phyloP scores from a whole-genome alignment of 2,113 vertebrate species.

The Podarcis raffonei region DNA sequence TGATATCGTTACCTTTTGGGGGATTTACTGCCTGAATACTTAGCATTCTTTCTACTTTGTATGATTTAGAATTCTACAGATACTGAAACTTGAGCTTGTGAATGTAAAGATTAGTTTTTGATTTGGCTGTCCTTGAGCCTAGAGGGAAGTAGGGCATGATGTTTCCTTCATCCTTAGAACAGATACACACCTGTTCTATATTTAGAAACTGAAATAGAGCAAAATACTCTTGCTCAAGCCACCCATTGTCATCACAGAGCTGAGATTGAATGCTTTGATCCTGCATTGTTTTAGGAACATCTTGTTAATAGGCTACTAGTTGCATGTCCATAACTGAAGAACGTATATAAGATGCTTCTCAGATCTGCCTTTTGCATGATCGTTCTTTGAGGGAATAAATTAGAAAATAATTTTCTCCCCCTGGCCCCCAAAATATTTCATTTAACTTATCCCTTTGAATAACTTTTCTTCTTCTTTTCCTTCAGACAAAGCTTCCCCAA shows the following conservation, averaged over 20 bases:
- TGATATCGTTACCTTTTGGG: neutral
- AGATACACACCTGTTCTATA: neutral
- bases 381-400: neutral
- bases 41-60: neutral
- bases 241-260: neutral
- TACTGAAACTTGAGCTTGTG: neutral
- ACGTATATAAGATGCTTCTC: neutral
- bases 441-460: neutral
- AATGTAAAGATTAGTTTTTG: neutral
- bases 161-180: neutral
- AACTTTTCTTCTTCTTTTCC: constrained; percentile 28
- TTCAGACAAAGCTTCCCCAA: constrained; percentile 95
- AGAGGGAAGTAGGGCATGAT: neutral
- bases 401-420: neutral
- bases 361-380: neutral
- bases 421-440: neutral
- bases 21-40: neutral
- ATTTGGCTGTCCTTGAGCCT: neutral
- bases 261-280: neutral
- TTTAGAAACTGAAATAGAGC: neutral
- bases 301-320: neutral
- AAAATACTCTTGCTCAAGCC: neutral
- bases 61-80: neutral
- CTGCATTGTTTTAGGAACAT: neutral
- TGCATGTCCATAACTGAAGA: neutral